Base-by-base conservation (phyloP, 2,797 vertebrate species). In the Caiman crocodilus region DNA sequence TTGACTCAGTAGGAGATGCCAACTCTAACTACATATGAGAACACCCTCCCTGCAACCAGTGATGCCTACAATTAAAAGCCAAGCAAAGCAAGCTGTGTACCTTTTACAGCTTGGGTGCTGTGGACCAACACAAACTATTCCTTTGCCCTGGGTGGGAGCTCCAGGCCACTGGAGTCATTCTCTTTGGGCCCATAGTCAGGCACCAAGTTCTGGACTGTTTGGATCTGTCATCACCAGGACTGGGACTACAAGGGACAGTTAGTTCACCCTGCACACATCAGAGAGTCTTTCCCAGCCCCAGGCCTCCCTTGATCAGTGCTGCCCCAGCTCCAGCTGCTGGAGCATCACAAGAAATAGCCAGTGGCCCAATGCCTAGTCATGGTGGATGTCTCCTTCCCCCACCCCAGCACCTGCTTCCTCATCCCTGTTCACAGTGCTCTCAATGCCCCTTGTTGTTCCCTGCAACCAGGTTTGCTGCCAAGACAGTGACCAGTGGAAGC, bases 401-500 rank as follows among this genome's bases (percentile, higher is more conserved):
- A 7, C 35, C 35, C 35, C 35, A 20, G 28, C 42, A 50, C 42
- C 42, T 50, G 42, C 42, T 10, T 50, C 42, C 42, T 50, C 42
- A 50, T 50, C 42, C 42, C 42, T 50, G 42, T 50, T 55, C 5
- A 35, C 73, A 12, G 65, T 59, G 74, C 1, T 0, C 23, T 65
- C 75, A 71, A 79, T 20, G 32, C 20, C 7, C 57, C 9, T 1
- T 28, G 50, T 85, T 81, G 28, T 90, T n/a, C 20, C 57, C 1
- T 91, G 32, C 12, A 89, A 84, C 85, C 97, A 99, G 99, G 98
- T 99, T 99, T 0, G 99, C 99, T 0, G 99, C 99, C 73, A 98
- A 98, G 97, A 99, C 99, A 0, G 98, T 99, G 94, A 99, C 98
- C 88, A 99, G 99, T 0, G 97, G 99, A 86, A 99, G 99, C 95